phyloP scores from a whole-genome alignment of 2,797 vertebrate species.

The Anniella stebbinsi region DNA sequence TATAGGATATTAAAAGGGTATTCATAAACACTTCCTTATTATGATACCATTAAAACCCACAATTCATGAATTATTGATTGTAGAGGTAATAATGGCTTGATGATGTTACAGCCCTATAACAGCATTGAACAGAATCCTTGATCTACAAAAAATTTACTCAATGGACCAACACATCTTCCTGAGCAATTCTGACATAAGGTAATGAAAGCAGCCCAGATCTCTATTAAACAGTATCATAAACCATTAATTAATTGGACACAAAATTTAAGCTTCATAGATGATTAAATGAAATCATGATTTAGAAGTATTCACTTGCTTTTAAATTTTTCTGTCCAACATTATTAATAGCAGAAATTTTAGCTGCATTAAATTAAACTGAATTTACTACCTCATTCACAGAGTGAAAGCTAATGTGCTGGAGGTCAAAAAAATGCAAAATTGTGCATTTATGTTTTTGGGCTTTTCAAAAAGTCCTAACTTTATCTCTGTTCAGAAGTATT shows the following conservation, averaged over 20 bases:
- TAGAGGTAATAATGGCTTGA: neutral
- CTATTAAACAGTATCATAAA: neutral
- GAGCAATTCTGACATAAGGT: conserved; percentile 3
- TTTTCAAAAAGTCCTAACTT: neutral
- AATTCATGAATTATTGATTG: conserved; percentile 39
- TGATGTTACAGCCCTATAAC: neutral
- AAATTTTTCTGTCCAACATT: neutral
- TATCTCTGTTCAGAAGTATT: neutral
- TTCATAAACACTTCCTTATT: conserved; percentile 43
- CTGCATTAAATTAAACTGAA: neutral
- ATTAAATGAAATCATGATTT: conserved; percentile 4
- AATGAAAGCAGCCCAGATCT: neutral
- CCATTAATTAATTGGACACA: neutral
- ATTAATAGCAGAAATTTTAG: neutral
- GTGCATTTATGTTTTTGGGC: neutral
- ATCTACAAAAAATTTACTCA: conserved; percentile 26
- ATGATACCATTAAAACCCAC: conserved; percentile 23
- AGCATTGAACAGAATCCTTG: conserved; percentile 13
- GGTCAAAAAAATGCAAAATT: neutral
- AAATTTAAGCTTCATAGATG: neutral
- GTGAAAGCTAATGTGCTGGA: neutral
- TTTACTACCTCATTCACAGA: neutral
- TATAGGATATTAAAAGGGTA: conserved; percentile 19
- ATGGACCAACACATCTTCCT: neutral
- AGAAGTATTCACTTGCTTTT: neutral